Evolutionary conservation across 2,888 invertebrate species (phyloP).

Genomic region (Drosophila ustulata): DNA sequence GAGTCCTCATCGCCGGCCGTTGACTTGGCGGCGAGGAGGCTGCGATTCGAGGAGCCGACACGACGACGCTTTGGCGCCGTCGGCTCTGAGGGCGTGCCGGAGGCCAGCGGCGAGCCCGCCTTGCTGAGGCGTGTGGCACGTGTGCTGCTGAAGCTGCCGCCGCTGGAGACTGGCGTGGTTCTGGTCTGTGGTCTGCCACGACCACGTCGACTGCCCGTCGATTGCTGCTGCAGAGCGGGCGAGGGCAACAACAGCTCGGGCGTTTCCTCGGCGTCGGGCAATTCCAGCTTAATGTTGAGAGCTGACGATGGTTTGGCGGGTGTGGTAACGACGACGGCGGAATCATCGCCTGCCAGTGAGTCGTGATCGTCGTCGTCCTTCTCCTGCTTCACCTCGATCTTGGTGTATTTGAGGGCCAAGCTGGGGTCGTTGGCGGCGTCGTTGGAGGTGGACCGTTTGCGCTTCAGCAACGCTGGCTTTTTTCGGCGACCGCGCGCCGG

Average conservation of each 20-base stretch:
- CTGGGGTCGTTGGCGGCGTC: conserved; percentile 38
- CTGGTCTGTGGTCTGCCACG: conserved; percentile 68
- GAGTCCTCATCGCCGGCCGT: conserved; percentile 79
- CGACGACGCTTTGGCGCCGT: conserved; percentile 55
- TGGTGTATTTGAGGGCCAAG: conserved; percentile 62
- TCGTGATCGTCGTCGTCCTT: conserved; percentile 45
- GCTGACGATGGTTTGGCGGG: conserved; percentile 22
- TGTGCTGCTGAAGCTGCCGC: conserved; percentile 61
- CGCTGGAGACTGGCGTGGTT: conserved; percentile 20
- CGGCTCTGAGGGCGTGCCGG: conserved; percentile 35
- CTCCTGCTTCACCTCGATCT: conserved; percentile 66
- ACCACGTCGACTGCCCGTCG: conserved; percentile 50
- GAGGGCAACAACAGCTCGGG: conserved; percentile 27
- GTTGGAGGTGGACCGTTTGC: conserved; percentile 74
- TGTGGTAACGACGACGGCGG: conserved; percentile 21
- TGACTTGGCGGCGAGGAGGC: conserved; percentile 47
- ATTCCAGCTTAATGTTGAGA: conserved; percentile 75
- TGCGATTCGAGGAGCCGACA: conserved; percentile 55
- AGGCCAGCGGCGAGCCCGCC: conserved; percentile 66
- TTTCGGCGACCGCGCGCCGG: conserved; percentile 65
- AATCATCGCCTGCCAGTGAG: conserved; percentile 14
- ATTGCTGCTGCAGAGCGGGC: conserved; percentile 39
- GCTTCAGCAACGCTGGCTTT: conserved; percentile 62
- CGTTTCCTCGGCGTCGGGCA: conserved; percentile 69
- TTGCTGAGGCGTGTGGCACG: conserved; percentile 77